Evolutionary conservation across 2,113 vertebrate species (phyloP), one percentile per base, ranked within the genome.

Genomic region (Oreochromis tanganicae): DNA sequence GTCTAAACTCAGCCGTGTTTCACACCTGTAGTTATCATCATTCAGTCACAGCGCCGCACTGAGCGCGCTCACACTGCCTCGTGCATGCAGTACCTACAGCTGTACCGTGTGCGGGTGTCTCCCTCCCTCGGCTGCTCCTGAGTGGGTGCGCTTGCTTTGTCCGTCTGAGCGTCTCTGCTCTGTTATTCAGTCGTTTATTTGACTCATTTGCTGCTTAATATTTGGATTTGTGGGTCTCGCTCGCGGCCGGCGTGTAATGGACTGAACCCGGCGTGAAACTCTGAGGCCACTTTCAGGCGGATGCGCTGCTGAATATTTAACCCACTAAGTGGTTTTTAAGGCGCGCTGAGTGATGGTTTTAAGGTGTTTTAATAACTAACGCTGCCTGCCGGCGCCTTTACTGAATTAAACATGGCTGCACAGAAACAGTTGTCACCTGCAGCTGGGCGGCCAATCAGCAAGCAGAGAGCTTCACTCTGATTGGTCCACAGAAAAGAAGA

Each of bases 291-390:
- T 92, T 92, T 87, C 88, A 71, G 61, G 82, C 38, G n/a, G 34
- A 81, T 3, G 14, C 43, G 38, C 68, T 56, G 63, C 84, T 92
- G 29, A 91, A 94, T 92, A 92, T 94, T 92, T 94, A 55, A 93
- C 68, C 27, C 29, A 12, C 68, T 86, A 80, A 91, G 83, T 81
- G 89, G 16, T 63, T 89, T 43, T 83, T 63, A 73, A 88, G 88
- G 68, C n/a, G 5, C 14, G 19, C 73, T 71, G 73, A 71, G 81
- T n/a, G 24, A 13, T 55, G 87, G 48, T 87, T 84, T 84, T 57
- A 81, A 81, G 46, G 27, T 13, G 81, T 56, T 91, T 93, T 78
- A 94, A 94, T 93, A 90, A 90, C 85, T 92, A 81, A 91, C 56
- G 50, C 82, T 57, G 66, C 75, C 55, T 84, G 57, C 61, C 2